Base-by-base conservation (phyloP, 1,140 invertebrate species). In the Oscheius sp. region DNA sequence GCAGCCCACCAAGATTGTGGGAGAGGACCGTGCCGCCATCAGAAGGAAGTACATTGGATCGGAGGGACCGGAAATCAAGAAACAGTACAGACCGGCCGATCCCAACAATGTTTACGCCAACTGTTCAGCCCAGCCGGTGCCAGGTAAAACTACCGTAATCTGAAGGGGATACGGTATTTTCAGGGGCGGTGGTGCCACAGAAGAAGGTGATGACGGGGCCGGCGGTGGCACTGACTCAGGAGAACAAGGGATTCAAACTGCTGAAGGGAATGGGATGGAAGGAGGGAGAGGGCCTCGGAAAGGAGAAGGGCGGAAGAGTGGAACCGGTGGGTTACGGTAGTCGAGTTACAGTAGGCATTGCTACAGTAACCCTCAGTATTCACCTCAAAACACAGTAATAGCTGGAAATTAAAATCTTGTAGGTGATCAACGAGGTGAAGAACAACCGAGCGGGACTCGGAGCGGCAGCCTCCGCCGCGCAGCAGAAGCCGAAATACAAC, bases 241-340 rank as follows among this genome's bases (percentile, higher is more conserved):
- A 73, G 23, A 76, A 76, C 49, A 75, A 77, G 29, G 75, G 75
- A 20, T 76, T 76, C 65, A 92, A 93, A 85, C 87, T 99, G 77
- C 84, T 98, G 38, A 93, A 97, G 86, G 95, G 95, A 87, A 98
- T 98, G 95, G 95, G 95, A 0, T 98, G 95, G 95, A 91, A 90
- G 4, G 92, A 94, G 84, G 95, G 95, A 1, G 90, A 93, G 88
- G 95, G 95, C 0, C 86, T 97, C 7, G 95, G 95, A 3, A 93
- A 92, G 84, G 88, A 88, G 26, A 93, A 94, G 83, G 93, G 96
- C 87, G 95, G 95, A 36, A 31, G 63, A 4, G 59, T 67, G 32
- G 75, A 76, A 26, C 75, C 75, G 4, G 73, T 74, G 13, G 34
- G 68, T 7, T 59, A n/a, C n/a, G n/a, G n/a, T n/a, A n/a, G n/a